These are phyloP conservation scores for Psammodynastes pulverulentus DNA, from an alignment of 2,113 vertebrate genomes.

Conservation along the genomic window DNA sequence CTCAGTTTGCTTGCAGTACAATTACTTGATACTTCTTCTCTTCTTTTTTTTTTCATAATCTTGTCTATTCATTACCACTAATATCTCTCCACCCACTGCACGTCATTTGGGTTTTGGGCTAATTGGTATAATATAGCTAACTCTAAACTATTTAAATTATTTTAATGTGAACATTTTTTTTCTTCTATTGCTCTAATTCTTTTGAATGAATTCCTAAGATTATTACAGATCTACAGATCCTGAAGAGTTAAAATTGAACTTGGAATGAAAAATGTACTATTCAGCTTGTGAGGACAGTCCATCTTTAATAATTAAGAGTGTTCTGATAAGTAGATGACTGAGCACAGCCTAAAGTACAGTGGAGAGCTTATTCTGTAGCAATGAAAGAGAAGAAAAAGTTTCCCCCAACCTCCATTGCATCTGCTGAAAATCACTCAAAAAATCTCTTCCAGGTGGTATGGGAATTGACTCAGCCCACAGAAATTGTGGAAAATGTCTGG, in stretches of 20 bases:
- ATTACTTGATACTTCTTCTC: neutral
- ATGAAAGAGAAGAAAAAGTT: neutral
- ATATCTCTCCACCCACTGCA: neutral
- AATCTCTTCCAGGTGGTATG: neutral
- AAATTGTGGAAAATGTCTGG: neutral
- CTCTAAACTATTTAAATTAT: neutral
- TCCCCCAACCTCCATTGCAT: neutral
- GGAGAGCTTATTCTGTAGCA: neutral
- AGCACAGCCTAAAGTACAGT: neutral
- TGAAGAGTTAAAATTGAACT: neutral
- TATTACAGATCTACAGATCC: neutral
- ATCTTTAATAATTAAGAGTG: neutral
- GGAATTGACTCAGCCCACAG: neutral
- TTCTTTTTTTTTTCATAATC: neutral
- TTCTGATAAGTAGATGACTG: neutral
- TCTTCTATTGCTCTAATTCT: neutral
- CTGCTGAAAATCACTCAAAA: neutral
- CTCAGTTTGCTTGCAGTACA: neutral
- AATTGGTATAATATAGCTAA: neutral
- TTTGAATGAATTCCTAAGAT: neutral
- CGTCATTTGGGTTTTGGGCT: neutral
- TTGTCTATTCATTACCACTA: neutral
- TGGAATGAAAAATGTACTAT: neutral
- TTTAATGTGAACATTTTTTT: neutral
- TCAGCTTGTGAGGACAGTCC: neutral